Evolutionary conservation across 2,797 vertebrate genomes (phyloP).

Genomic region (Psittacula derbiana): DNA sequence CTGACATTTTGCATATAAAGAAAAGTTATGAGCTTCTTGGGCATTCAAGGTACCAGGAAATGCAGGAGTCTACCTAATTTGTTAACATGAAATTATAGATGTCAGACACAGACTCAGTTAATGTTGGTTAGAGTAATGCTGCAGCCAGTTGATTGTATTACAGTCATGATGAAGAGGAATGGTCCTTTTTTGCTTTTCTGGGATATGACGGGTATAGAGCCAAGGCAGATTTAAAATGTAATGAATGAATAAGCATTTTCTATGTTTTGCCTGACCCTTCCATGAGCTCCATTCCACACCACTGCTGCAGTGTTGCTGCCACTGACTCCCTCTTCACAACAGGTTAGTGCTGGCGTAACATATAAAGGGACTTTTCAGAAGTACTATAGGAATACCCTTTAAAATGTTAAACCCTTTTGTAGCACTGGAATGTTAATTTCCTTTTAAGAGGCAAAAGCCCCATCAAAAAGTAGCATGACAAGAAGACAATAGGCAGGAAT

Average conservation of each 20-base stretch:
- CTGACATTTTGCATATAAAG: conserved; percentile 68
- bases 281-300: not conserved
- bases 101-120: conserved; percentile 67
- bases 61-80: conserved; percentile 64
- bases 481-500: not conserved
- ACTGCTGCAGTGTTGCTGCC: not conserved
- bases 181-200: conserved; percentile 62
- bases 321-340: not conserved
- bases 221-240: conserved; percentile 60
- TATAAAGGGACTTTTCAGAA: not conserved
- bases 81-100: conserved; percentile 71
- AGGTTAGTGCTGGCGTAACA: not conserved
- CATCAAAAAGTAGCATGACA: not conserved
- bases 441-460: conserved; percentile 1
- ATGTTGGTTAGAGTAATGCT: conserved; percentile 62
- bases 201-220: conserved; percentile 54
- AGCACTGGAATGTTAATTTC: not conserved
- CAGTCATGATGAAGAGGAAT: conserved; percentile 70
- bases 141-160: conserved; percentile 69
- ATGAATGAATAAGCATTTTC: conserved; percentile 55
- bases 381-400: not conserved
- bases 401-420: conserved; percentile 16
- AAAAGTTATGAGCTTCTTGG: conserved; percentile 70
- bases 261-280: conserved; percentile 8
- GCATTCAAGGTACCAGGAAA: conserved; percentile 69